phyloP scores from a whole-genome alignment of 2,797 vertebrate species.

The Scolopax rusticola region DNA sequence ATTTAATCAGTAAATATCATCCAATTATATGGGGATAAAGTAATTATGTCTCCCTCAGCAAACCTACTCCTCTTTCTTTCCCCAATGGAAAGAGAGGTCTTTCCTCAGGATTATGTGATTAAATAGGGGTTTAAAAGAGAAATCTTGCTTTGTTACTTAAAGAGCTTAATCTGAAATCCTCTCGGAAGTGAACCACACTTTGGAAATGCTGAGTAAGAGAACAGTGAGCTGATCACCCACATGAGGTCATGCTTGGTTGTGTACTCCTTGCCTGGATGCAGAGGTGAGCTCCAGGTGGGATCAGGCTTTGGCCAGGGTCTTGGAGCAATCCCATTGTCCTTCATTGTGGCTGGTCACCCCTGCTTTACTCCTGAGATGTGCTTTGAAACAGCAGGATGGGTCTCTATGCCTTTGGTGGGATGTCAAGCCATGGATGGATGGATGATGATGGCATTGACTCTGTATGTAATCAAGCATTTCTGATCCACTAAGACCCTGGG shows the following conservation, averaged over 20 bases:
- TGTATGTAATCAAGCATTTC: not conserved
- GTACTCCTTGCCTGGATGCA: not conserved
- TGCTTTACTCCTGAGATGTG: not conserved
- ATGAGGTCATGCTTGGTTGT: fast-evolving
- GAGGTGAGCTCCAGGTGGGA: not conserved
- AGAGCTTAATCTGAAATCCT: conserved; percentile 52
- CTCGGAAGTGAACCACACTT: not conserved
- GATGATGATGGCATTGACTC: fast-evolving
- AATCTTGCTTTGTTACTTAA: conserved; percentile 51
- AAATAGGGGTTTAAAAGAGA: conserved; percentile 24
- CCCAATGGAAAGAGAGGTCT: not conserved
- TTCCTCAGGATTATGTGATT: conserved; percentile 55
- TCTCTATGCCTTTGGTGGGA: not conserved
- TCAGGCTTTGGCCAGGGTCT: not conserved
- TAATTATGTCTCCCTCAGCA: conserved; percentile 28
- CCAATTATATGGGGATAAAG: not conserved
- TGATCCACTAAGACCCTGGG: not conserved
- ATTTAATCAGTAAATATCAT: conserved; percentile 17
- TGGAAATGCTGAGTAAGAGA: not conserved
- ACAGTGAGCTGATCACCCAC: not conserved
- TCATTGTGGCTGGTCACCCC: fast-evolving
- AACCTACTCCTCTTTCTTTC: not conserved
- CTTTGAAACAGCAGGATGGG: not conserved
- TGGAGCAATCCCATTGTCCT: not conserved
- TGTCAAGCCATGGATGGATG: not conserved